Percentiles rank a stretch among this genome's conserved stretches.
Evolutionary conservation across 2,888 invertebrate species (phyloP).

Genomic region (Lacanobia oleracea): DNA sequence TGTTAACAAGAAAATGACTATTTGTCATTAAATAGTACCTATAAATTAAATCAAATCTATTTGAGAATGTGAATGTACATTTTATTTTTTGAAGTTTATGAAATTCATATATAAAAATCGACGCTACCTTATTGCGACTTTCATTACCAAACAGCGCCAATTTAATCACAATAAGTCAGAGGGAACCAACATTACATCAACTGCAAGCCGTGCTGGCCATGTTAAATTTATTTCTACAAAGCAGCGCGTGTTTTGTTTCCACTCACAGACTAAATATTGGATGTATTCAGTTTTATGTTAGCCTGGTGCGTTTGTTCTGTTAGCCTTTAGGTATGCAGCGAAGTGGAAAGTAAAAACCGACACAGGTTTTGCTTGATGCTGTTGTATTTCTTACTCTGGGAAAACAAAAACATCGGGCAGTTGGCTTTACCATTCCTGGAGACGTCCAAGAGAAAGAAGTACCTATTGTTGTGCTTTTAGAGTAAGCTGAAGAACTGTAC

Average conservation of each 20-base stretch:
- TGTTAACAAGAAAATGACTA: too few relatives aligned
- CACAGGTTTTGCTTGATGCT: slow-evolving; percentile 12
- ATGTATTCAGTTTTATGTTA: slow-evolving; percentile 52
- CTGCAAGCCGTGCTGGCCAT: slow-evolving; percentile 68
- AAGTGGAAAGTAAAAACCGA: slow-evolving; percentile 39
- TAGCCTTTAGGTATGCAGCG: slow-evolving; percentile 30
- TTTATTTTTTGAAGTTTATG: neutral
- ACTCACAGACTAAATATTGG: slow-evolving; percentile 56
- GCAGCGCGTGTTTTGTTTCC: slow-evolving; percentile 57
- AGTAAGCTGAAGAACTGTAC: neutral
- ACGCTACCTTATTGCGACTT: slow-evolving; percentile 7
- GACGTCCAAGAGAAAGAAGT: neutral
- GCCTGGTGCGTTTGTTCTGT: slow-evolving; percentile 40
- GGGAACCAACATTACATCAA: slow-evolving; percentile 73
- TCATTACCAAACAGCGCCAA: slow-evolving; percentile 13
- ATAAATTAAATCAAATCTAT: too few relatives aligned
- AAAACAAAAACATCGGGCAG: slow-evolving; percentile 8
- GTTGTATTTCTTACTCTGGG: slow-evolving; percentile 26
- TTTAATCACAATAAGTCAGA: slow-evolving; percentile 67
- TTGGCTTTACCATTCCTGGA: slow-evolving; percentile 5
- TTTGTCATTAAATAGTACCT: too few relatives aligned
- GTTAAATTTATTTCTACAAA: slow-evolving; percentile 71
- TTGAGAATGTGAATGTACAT: too few relatives aligned
- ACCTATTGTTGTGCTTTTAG: neutral
- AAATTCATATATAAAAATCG: neutral